Evolutionary conservation across 2,888 invertebrate genomes (phyloP), one percentile per base, ranked within the genome.

Genomic region (Marasmarcha lunaedactyla): DNA sequence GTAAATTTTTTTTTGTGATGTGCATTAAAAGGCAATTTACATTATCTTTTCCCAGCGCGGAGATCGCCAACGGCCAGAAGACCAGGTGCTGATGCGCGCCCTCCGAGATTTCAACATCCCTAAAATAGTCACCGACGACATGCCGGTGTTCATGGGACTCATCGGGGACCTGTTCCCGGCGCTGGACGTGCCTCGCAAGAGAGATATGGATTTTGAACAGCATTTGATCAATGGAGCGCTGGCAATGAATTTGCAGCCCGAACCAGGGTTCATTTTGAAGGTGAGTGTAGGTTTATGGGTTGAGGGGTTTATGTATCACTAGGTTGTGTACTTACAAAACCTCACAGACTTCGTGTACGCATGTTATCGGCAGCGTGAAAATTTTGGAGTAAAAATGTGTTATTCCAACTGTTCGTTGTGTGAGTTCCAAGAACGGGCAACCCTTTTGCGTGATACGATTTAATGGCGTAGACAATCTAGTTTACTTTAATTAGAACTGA

Each of bases 91-190:
- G 37, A 97, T 97, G 96, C 85, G 97, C 67, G 97, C 97, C 0
- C 68, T 97, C 50, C 85, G 97, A 70, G 97, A 97, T 81, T 97
- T 97, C 67, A 97, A 97, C 65, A 91, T 94, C 42, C 97, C 97
- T 0, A 97, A 97, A 85, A 95, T 97, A 51, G 90, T 97, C 6
- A 94, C 95, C 0, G 96, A 97, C 55, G 97, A 97, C 61, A 88
- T 90, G 42, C 91, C 94, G 0, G 91, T 97, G 1, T 97, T 97
- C 64, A 93, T 97, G 94, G 97, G 96, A 10, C 86, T 97, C 14
- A 96, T 97, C 50, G 94, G 95, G 0, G 97, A 97, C 65, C 74
- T 97, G 45, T 97, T 97, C 76, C 97, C 97, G 0, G 92, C 95
- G 0, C 83, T 97, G 12, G 94, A 97, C 61, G 95, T 97, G 4